Evolutionary conservation across 1,140 invertebrate genomes (phyloP).

Genomic region (Tetramorium alpestre): DNA sequence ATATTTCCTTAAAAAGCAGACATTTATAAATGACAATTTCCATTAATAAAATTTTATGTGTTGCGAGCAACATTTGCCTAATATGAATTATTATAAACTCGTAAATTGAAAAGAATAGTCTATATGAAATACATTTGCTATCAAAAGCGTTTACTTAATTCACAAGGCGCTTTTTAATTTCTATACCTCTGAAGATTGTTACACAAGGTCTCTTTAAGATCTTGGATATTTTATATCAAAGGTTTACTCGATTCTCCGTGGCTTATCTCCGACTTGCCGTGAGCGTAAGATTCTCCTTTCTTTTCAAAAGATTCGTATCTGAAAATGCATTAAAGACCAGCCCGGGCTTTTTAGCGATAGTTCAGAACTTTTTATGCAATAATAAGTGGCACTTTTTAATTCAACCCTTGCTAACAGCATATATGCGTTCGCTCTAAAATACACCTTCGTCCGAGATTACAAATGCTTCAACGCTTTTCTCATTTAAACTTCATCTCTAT

Average conservation of each 20-base stretch:
- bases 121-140: background rate
- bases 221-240: conserved; percentile 45
- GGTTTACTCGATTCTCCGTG: conserved; percentile 46
- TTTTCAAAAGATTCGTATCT: conserved; percentile 55
- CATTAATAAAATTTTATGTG: background rate
- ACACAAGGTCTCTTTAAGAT: conserved; percentile 16
- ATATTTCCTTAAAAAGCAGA: background rate
- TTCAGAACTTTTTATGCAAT: conserved; percentile 36
- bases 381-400: conserved; percentile 59
- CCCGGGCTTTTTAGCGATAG: conserved; percentile 27
- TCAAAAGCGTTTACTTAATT: conserved; percentile 37
- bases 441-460: conserved; percentile 23
- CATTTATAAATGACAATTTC: background rate
- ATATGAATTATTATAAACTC: background rate
- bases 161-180: conserved; percentile 34
- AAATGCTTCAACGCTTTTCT: conserved; percentile 63
- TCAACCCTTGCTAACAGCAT: conserved; percentile 21
- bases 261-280: conserved; percentile 43
- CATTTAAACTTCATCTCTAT: conserved; percentile 64
- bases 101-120: background rate
- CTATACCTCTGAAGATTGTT: conserved; percentile 20
- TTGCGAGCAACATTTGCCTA: background rate
- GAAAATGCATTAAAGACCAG: conserved; percentile 45
- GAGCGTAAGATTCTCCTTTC: conserved; percentile 27
- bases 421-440: conserved; percentile 5